Percentiles rank a stretch among this genome's conserved stretches.
Evolutionary conservation across 2,113 vertebrate genomes (phyloP).

Genomic region (Sceloporus undulatus): DNA sequence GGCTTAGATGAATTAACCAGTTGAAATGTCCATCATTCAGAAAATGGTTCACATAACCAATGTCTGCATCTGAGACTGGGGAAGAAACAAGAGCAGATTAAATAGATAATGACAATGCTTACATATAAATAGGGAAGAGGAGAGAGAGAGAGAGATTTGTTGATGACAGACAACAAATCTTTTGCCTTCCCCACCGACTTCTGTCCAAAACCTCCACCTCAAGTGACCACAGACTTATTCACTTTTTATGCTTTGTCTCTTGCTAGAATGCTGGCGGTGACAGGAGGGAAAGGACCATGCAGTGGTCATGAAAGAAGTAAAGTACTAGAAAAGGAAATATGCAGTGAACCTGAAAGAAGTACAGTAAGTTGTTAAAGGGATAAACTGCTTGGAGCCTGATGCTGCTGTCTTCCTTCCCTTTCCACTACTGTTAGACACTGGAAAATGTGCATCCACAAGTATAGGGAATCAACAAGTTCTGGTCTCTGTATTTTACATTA

Average conservation of each 20-base stretch:
- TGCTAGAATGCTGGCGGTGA: too few species aligned
- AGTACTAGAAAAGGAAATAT: too few species aligned
- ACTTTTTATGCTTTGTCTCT: not conserved
- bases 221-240: not conserved
- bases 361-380: too few species aligned
- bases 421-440: too few species aligned
- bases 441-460: too few species aligned
- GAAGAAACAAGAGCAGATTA: not conserved
- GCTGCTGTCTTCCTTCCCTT: too few species aligned
- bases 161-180: not conserved
- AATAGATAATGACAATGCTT: not conserved
- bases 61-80: not conserved
- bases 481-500: not conserved
- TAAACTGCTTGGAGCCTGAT: too few species aligned
- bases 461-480: too few species aligned
- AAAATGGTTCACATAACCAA: not conserved
- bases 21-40: constrained; percentile 14
- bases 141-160: not conserved
- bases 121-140: not conserved
- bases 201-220: not conserved
- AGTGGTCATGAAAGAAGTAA: too few species aligned
- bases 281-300: too few species aligned
- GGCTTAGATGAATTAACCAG: not conserved
- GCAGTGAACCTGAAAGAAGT: too few species aligned
- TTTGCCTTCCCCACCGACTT: not conserved